These are phyloP conservation scores for Lepidonotus clava DNA, from an alignment of 2,888 invertebrate species.

Conservation along the genomic window DNA sequence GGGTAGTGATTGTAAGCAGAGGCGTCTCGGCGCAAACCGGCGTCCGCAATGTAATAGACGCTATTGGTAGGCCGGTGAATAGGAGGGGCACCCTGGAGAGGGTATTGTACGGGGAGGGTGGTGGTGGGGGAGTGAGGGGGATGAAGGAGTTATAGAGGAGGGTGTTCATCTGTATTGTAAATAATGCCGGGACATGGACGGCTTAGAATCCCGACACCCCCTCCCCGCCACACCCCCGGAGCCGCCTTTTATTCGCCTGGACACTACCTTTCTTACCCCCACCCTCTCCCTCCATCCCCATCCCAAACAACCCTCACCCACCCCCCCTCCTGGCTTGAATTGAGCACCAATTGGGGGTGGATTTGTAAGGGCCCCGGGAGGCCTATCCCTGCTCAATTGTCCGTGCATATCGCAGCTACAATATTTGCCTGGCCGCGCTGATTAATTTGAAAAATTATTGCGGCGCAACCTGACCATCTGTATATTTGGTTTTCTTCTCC, in stretches of 20 bases:
- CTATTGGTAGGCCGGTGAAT: not conserved
- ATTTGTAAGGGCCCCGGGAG: conserved; percentile 25
- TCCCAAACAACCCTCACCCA: no score
- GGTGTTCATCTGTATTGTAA: conserved; percentile 49
- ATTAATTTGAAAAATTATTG: conserved; percentile 57
- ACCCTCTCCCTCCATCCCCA: no score
- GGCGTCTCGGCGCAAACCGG: conserved; percentile 17
- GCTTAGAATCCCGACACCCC: no score
- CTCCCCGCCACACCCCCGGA: no score
- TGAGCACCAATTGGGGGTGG: conserved; percentile 15
- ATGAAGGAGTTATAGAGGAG: conserved; percentile 46
- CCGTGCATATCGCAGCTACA: conserved; percentile 50
- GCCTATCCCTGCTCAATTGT: conserved; percentile 11
- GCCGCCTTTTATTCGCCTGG: not conserved
- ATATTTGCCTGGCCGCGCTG: conserved; percentile 45
- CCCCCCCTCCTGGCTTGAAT: not conserved
- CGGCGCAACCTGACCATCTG: conserved; percentile 56
- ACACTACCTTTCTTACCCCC: no score
- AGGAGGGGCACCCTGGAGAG: not conserved
- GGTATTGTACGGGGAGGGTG: not conserved
- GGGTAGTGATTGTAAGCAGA: conserved; percentile 45
- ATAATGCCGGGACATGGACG: conserved; percentile 2
- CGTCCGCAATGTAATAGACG: conserved; percentile 18
- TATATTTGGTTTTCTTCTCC: conserved; percentile 53
- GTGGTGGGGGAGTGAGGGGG: not conserved